phyloP scores from a whole-genome alignment of 2,797 vertebrate species.

The Neosilurus hyrtlii region DNA sequence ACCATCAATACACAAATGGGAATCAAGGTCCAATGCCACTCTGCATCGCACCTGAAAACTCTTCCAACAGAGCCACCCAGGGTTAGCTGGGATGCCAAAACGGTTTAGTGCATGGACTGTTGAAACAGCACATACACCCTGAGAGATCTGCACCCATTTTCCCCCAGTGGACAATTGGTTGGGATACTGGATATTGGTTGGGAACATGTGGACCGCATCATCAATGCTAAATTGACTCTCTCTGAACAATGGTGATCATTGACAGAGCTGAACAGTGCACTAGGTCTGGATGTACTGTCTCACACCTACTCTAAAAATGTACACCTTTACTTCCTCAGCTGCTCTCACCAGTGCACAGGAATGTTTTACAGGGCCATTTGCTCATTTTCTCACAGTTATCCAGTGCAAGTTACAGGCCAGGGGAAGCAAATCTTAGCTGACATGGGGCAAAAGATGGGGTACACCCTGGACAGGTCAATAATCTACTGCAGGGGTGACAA shows the following conservation, averaged over 20 bases:
- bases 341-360: background rate
- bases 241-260: too few relatives aligned
- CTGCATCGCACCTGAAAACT: background rate
- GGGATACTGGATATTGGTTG: background rate
- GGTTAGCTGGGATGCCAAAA: background rate
- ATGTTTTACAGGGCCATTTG: too few relatives aligned
- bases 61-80: background rate
- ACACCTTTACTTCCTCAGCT: background rate
- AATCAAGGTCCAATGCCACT: background rate
- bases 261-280: background rate
- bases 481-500: too few relatives aligned
- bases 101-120: background rate
- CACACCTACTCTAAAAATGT: background rate
- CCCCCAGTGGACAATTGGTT: background rate
- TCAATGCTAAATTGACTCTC: background rate
- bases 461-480: too few relatives aligned
- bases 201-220: background rate
- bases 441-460: too few relatives aligned
- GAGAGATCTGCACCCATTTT: background rate
- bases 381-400: too few relatives aligned
- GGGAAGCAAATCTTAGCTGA: too few relatives aligned
- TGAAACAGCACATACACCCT: background rate
- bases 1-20: background rate
- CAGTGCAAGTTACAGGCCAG: too few relatives aligned
- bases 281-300: background rate